phyloP scores from a whole-genome alignment of 2,113 vertebrate genomes.

The Nipponia nippon region DNA sequence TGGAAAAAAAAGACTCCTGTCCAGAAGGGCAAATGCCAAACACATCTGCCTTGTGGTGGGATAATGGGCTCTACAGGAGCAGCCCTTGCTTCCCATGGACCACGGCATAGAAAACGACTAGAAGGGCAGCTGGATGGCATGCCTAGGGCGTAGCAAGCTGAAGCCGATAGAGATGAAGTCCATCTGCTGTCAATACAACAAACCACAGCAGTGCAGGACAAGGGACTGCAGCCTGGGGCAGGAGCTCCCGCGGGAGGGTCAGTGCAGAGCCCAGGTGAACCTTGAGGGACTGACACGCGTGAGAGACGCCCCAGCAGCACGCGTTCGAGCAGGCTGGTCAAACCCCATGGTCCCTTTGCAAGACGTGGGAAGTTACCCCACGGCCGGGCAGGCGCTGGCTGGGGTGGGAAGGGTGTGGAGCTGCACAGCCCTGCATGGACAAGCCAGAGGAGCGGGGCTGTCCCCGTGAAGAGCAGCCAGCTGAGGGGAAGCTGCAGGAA shows the following conservation, averaged over 20 bases:
- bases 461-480: neutral
- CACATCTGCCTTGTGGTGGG: neutral
- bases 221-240: neutral
- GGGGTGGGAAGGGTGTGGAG: neutral
- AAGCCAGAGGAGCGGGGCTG: fast-evolving
- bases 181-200: neutral
- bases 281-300: fast-evolving
- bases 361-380: fast-evolving
- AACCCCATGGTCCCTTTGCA: fast-evolving
- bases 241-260: neutral
- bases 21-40: neutral
- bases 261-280: fast-evolving
- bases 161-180: neutral
- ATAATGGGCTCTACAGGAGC: neutral
- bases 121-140: neutral
- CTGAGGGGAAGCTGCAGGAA: neutral
- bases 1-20: neutral
- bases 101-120: fast-evolving
- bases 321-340: fast-evolving
- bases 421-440: neutral
- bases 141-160: neutral
- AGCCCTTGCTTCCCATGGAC: neutral
- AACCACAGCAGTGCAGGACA: neutral
- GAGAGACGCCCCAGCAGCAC: neutral
- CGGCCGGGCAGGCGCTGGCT: neutral